phyloP scores from a whole-genome alignment of 1,140 invertebrate species.

The Sitophilus oryzae region DNA sequence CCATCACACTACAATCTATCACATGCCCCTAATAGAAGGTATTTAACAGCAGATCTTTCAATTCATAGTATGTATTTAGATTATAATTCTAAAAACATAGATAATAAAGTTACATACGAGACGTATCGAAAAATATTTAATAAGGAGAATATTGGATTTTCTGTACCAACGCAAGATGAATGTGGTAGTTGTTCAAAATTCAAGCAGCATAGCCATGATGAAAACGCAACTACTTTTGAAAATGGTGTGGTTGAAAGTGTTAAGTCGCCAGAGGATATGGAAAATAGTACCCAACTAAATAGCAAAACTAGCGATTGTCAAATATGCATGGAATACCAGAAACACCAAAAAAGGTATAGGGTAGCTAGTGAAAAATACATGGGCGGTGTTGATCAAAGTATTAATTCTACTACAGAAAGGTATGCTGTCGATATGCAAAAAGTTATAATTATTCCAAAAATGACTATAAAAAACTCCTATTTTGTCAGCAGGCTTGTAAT shows the following conservation, averaged over 20 bases:
- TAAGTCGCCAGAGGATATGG: neutral
- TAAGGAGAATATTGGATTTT: neutral
- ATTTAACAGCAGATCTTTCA: neutral
- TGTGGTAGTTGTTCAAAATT: no score
- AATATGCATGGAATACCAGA: neutral
- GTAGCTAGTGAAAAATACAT: constrained; percentile 7
- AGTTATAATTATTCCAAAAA: constrained; percentile 12
- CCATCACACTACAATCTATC: constrained; percentile 3
- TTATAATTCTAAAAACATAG: neutral
- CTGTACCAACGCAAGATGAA: no score
- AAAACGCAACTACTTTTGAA: no score
- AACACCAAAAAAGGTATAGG: constrained; percentile 4
- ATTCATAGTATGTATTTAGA: constrained; percentile 3
- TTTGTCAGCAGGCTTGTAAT: constrained; percentile 5
- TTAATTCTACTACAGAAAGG: no score
- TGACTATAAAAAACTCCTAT: constrained; percentile 13
- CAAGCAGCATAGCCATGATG: no score
- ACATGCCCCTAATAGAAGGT: constrained; percentile 1
- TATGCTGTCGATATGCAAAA: constrained; percentile 8
- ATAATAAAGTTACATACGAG: neutral
- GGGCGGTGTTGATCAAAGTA: constrained; percentile 6
- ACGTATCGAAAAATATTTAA: neutral
- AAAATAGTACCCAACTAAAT: neutral
- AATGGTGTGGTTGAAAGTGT: no score
- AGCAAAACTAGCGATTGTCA: neutral